Percentiles rank a stretch among this genome's conserved stretches.
Conservation (phyloP, 2,888 invertebrate genomes). For the Hybos culiciformis region DNA sequence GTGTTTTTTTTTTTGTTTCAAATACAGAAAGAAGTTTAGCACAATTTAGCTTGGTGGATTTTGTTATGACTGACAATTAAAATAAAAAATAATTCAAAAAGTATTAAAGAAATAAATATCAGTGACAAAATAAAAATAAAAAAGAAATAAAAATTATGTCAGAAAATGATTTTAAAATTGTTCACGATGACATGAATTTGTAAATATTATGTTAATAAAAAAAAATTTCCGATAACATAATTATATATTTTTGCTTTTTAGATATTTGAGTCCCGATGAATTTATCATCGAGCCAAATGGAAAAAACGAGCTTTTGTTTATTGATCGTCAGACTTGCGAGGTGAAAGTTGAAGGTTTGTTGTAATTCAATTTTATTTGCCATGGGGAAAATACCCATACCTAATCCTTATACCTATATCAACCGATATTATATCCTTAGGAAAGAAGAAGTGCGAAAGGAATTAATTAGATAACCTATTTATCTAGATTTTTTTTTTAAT, state of each 20-base stretch:
- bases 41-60: neutral
- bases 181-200: conserved; percentile 63
- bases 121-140: too few relatives aligned
- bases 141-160: neutral
- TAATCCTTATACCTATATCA: too few relatives aligned
- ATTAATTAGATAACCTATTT: too few relatives aligned
- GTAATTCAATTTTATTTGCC: too few relatives aligned
- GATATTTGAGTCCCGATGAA: conserved; percentile 77
- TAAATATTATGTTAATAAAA: conserved; percentile 28
- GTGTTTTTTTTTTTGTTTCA: too few relatives aligned
- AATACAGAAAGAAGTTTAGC: too few relatives aligned
- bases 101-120: too few relatives aligned
- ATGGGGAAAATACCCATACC: too few relatives aligned
- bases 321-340: conserved; percentile 68
- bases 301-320: conserved; percentile 61
- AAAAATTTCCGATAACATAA: neutral
- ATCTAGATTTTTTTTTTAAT: too few relatives aligned
- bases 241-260: conserved; percentile 27
- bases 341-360: conserved; percentile 59
- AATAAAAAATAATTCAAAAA: neutral
- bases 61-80: neutral
- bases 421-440: too few relatives aligned
- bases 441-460: too few relatives aligned
- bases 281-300: conserved; percentile 75
- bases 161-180: conserved; percentile 15